Conservation (phyloP, 1,140 invertebrate genomes). For the Wiebesia pumilae region DNA sequence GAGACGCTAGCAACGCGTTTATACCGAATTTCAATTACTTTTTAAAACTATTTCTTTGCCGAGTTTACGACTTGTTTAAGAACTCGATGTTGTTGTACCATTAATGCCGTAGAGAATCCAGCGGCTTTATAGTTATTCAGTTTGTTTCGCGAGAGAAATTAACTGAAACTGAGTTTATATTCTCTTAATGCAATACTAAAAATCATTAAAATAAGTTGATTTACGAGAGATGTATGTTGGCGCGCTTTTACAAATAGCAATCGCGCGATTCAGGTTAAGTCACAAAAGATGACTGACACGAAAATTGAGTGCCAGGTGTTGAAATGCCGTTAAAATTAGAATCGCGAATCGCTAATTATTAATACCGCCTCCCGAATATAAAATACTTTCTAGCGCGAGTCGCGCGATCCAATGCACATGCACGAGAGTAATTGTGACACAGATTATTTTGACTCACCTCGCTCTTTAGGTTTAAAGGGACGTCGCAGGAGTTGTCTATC, state of each 20-base stretch:
- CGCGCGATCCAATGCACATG: too few relatives aligned
- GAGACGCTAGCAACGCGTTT: neutral
- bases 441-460: constrained; percentile 66
- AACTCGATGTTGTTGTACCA: neutral
- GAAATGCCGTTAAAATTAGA: constrained; percentile 36
- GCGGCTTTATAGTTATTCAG: neutral
- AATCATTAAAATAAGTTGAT: constrained; percentile 31
- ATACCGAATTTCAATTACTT: constrained; percentile 23
- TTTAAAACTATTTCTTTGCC: neutral
- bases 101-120: neutral
- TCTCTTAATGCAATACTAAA: neutral
- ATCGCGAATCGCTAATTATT: constrained; percentile 29
- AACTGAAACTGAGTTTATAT: constrained; percentile 3
- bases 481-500: constrained; percentile 71
- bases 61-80: neutral
- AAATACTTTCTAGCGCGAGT: neutral
- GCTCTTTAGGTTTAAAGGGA: constrained; percentile 74
- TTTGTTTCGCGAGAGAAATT: neutral
- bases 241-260: constrained; percentile 16
- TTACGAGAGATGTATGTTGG: constrained; percentile 36
- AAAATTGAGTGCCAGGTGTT: constrained; percentile 38
- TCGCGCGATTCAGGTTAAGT: constrained; percentile 46
- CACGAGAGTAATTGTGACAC: neutral
- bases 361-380: neutral
- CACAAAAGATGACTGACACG: constrained; percentile 49